phyloP scores from a whole-genome alignment of 92 coral and sea anemone genomes.

The Ricordea florida region DNA sequence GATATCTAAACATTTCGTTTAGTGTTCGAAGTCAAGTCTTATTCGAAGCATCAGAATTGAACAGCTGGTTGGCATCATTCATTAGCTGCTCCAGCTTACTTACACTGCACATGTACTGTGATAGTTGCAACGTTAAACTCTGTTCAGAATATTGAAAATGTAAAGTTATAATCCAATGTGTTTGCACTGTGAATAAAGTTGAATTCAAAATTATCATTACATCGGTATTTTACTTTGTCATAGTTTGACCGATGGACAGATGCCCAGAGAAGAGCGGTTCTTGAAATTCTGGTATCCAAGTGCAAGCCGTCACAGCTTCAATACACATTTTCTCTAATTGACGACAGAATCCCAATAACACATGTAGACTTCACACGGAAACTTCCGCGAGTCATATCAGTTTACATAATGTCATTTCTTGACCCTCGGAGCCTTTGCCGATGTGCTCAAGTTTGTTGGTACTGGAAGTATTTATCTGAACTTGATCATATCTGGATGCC shows the following conservation, averaged over 20 bases:
- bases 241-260: slow-evolving; percentile 96
- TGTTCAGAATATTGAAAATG: too few relatives aligned
- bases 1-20: too few relatives aligned
- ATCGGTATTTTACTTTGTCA: not conserved
- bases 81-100: too few relatives aligned
- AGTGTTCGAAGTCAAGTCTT: too few relatives aligned
- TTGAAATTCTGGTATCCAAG: slow-evolving; percentile 85
- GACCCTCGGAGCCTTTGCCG: slow-evolving; percentile 98
- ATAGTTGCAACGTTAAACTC: too few relatives aligned
- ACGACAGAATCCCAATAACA: slow-evolving; percentile 83
- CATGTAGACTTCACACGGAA: slow-evolving; percentile 93
- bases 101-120: too few relatives aligned
- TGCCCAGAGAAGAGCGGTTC: slow-evolving; percentile 76
- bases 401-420: slow-evolving; percentile 83
- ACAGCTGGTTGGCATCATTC: too few relatives aligned
- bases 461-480: slow-evolving; percentile 91
- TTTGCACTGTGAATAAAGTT: not conserved
- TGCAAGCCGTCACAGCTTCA: slow-evolving; percentile 87
- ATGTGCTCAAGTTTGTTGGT: slow-evolving; percentile 94
- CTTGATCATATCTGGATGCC: slow-evolving; percentile 96
- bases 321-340: slow-evolving; percentile 81
- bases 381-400: slow-evolving; percentile 80
- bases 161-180: not conserved
- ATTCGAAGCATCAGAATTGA: too few relatives aligned
- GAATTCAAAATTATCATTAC: not conserved